Evolutionary conservation across 2,797 vertebrate species (phyloP).

Genomic region (Mormyrops attenuatus): DNA sequence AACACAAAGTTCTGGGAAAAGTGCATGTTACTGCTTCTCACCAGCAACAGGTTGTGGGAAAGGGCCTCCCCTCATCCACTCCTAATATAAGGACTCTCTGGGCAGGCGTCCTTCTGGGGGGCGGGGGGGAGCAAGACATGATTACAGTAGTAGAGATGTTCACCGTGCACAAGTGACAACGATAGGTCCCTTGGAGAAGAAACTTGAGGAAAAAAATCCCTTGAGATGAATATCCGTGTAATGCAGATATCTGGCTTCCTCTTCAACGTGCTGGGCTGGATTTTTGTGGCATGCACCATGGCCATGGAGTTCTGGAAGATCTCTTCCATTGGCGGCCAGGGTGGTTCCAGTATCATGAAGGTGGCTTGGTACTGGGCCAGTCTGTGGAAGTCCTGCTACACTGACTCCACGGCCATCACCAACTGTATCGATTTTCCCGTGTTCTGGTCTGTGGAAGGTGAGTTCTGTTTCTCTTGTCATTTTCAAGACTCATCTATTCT

Average conservation of each 20-base stretch:
- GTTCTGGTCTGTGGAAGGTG: constrained; percentile 84
- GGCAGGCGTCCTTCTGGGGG: background rate
- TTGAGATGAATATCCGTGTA: constrained; percentile 70
- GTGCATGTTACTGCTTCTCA: background rate
- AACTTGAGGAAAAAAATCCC: background rate
- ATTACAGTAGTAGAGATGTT: background rate
- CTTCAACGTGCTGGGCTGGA: constrained; percentile 79
- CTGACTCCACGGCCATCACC: constrained; percentile 79
- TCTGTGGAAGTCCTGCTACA: constrained; percentile 87
- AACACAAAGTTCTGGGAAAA: background rate
- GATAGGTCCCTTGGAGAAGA: background rate
- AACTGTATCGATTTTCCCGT: constrained; percentile 89
- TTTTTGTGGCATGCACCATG: constrained; percentile 83
- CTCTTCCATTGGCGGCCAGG: constrained; percentile 74
- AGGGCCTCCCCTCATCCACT: background rate
- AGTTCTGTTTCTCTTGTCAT: constrained; percentile 26
- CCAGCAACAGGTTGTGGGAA: background rate
- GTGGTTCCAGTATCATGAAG: constrained; percentile 71
- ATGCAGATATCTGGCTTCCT: constrained; percentile 86
- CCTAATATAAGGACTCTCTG: background rate
- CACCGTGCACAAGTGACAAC: background rate
- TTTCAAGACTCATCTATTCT: background rate
- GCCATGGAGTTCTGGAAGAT: constrained; percentile 95
- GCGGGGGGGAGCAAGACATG: background rate
- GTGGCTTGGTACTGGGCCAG: constrained; percentile 91